Percentiles rank a stretch among this genome's conserved stretches.
Evolutionary conservation across 1,140 invertebrate genomes (phyloP).

Genomic region (Anastrepha obliqua): DNA sequence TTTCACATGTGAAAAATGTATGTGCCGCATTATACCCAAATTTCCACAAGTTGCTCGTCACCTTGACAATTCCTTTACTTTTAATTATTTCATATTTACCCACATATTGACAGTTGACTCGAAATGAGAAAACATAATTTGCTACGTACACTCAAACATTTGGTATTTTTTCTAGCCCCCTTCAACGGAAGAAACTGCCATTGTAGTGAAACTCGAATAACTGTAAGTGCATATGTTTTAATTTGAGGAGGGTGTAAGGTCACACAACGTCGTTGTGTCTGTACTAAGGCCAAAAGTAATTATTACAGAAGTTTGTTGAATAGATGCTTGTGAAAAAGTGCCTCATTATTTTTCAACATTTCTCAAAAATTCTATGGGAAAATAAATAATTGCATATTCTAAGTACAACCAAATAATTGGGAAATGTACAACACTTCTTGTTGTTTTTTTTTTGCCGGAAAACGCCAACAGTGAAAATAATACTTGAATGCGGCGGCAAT

Average conservation of each 20-base stretch:
- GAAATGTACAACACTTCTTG: constrained; percentile 10
- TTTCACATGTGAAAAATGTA: too few relatives aligned
- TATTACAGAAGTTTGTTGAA: background rate
- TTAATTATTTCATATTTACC: too few relatives aligned
- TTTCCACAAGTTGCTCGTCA: too few relatives aligned
- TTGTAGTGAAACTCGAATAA: too few relatives aligned
- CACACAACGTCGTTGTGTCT: background rate
- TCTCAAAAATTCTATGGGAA: background rate
- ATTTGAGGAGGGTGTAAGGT: background rate
- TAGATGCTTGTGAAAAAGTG: constrained; percentile 6
- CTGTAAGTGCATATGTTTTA: background rate
- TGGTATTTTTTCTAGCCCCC: too few relatives aligned
- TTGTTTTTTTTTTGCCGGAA: background rate
- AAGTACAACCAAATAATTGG: constrained; percentile 12
- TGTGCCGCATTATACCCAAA: too few relatives aligned
- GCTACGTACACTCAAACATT: too few relatives aligned
- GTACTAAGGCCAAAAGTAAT: background rate
- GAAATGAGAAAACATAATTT: too few relatives aligned
- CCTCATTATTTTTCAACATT: constrained; percentile 29
- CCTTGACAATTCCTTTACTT: too few relatives aligned
- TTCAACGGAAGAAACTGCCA: too few relatives aligned
- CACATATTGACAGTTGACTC: too few relatives aligned
- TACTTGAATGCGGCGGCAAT: background rate
- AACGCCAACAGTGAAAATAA: background rate
- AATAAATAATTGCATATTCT: background rate